Evolutionary conservation across 2,113 vertebrate species (phyloP).

Genomic region (Eublepharis macularius): DNA sequence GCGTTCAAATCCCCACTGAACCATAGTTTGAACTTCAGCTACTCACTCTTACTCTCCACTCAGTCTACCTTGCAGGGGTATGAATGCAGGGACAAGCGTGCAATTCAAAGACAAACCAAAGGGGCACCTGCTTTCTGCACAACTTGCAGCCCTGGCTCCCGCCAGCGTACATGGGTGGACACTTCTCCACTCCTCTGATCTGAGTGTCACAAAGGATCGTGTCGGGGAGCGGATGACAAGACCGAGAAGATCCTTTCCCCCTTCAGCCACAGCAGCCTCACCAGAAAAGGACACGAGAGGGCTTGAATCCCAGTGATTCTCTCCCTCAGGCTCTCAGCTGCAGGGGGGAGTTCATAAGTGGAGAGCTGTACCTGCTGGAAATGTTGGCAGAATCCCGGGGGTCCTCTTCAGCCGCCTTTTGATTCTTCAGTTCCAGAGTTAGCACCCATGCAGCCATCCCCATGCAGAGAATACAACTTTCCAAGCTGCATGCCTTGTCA

Average conservation of each 20-base stretch:
- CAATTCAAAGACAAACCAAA: no score
- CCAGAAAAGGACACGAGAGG: background rate
- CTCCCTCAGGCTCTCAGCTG: background rate
- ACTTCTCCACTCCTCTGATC: no score
- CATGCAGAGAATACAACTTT: background rate
- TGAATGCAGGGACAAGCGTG: no score
- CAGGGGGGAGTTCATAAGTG: background rate
- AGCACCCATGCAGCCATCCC: background rate
- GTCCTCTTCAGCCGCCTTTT: background rate
- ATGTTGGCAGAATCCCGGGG: background rate
- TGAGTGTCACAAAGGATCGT: background rate
- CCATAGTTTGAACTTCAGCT: no score
- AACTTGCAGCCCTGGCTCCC: no score
- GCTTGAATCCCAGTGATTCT: background rate
- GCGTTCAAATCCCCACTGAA: background rate
- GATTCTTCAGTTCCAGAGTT: background rate
- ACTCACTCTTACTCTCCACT: no score
- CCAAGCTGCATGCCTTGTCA: background rate
- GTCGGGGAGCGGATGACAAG: background rate
- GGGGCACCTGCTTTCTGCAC: no score
- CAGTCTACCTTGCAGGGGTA: background rate
- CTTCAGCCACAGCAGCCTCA: background rate
- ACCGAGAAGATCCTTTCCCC: background rate
- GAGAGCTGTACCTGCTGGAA: conserved; percentile 17
- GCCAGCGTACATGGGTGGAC: no score